Evolutionary conservation across 2,888 invertebrate species (phyloP).

Genomic region (Physocephala rufipes): DNA sequence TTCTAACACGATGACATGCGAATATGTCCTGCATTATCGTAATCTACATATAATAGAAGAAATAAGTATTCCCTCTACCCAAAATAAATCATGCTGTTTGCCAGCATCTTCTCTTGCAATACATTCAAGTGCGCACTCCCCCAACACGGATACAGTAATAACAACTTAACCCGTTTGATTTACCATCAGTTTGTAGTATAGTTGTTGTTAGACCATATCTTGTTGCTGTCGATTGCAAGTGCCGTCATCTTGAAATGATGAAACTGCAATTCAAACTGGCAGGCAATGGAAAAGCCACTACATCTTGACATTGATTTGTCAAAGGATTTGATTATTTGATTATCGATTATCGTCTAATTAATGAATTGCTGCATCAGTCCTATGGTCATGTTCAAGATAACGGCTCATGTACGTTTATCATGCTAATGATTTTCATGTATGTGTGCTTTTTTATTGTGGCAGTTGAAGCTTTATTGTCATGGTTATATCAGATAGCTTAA

Average conservation of each 20-base stretch:
- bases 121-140: conserved; percentile 24
- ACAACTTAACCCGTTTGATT: conserved; percentile 12
- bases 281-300: conserved; percentile 47
- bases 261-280: conserved; percentile 41
- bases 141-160: not conserved
- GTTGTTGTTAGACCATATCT: not conserved
- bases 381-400: not conserved
- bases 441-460: too few relatives aligned
- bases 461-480: too few relatives aligned
- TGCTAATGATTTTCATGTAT: not conserved
- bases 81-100: conserved; percentile 20
- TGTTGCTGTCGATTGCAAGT: conserved; percentile 40
- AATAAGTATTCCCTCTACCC: not conserved
- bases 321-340: too few relatives aligned
- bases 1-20: too few relatives aligned
- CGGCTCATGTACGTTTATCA: not conserved
- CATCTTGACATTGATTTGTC: conserved; percentile 55
- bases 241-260: conserved; percentile 43
- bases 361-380: conserved; percentile 41
- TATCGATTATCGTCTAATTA: conserved; percentile 54
- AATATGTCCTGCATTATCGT: too few relatives aligned
- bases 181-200: conserved; percentile 29
- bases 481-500: too few relatives aligned
- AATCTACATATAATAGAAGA: too few relatives aligned
- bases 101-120: conserved; percentile 19